Evolutionary conservation across 1,140 invertebrate genomes (phyloP), one percentile per base, ranked within the genome.

Genomic region (Drosophila tropicalis): DNA sequence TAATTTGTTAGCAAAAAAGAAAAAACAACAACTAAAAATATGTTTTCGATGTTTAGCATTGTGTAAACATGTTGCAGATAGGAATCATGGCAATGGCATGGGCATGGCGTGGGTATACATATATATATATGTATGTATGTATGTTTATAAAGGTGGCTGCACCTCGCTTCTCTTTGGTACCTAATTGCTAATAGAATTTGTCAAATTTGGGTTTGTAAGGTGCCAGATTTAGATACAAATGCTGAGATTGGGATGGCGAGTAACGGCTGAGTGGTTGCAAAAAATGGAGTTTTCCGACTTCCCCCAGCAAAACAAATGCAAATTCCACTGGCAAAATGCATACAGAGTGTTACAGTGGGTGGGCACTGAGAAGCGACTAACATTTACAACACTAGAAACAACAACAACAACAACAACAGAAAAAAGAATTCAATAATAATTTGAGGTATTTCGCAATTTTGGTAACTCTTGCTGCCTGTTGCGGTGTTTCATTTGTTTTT

Each of bases 321-420:
- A 86, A 86, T 87, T 83, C 83, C 83, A 51, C 12, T 47, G 2
- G 17, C 15, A 17, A 19, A 47, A 17, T 3, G 3, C 6, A 25
- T 39, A 19, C 62, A 32, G 17, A 51, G 56, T 79, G 83, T 70
- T 87, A 80, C 83, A 89, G 83, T 87, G 84, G 83, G 83, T 89
- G 83, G 83, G 83, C 62, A 70, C 73, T 87, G 84, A 84, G 84
- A 87, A 89, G 80, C 84, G 81, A 58, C 84, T 87, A 87, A 89
- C 84, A 87, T 87, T 87, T 87, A 87, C 83, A 73, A 72, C 72
- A 71, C 65, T 51, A 51, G 17, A 51, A 51, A 70, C 72, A 86
- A 57, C 75, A 89, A 80, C 72, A 86, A 80, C 72, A 86, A 54
- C 75, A 89, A 80, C 36, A 39, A 39, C 36, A 39, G 72, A 82